phyloP scores from a whole-genome alignment of 2,797 vertebrate genomes.

The Sandelia bainsii region DNA sequence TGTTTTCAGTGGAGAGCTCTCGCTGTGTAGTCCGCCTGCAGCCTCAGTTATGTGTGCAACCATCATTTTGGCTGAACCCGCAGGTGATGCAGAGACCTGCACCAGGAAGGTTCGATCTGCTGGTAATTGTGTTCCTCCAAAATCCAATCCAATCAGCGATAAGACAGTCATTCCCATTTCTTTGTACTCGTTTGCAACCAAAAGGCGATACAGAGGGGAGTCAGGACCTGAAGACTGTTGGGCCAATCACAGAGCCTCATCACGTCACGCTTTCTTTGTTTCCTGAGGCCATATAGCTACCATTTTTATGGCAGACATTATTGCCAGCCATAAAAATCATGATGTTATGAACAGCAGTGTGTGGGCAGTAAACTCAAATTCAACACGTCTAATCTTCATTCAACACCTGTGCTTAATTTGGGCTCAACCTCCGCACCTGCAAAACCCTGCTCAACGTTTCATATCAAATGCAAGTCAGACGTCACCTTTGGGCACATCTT shows the following conservation, averaged over 20 bases:
- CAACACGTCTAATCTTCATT: conserved; percentile 42
- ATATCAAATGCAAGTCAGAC: not conserved
- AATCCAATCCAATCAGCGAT: conserved; percentile 74
- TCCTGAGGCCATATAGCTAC: not conserved
- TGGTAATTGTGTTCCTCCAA: conserved; percentile 68
- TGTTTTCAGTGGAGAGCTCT: conserved; percentile 46
- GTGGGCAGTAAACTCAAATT: conserved; percentile 18
- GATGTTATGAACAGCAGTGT: not conserved
- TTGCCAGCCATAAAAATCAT: conserved; percentile 7
- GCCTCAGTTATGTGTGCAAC: conserved; percentile 28
- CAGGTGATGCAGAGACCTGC: conserved; percentile 42
- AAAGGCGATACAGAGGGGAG: conserved; percentile 45
- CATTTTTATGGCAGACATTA: conserved; percentile 19
- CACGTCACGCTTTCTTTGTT: conserved; percentile 55
- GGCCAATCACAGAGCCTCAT: conserved; percentile 81
- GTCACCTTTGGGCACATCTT: conserved; percentile 27
- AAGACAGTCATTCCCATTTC: conserved; percentile 23
- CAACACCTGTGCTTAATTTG: conserved; percentile 30
- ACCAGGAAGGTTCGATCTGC: conserved; percentile 53
- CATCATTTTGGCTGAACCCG: conserved; percentile 34
- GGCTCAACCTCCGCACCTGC: conserved; percentile 15
- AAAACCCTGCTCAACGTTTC: conserved; percentile 18
- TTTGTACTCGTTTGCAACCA: conserved; percentile 25
- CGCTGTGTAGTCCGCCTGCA: conserved; percentile 25
- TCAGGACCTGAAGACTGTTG: conserved; percentile 65